Conservation (phyloP, 2,113 vertebrate genomes). For the Litocranius walleri region DNA sequence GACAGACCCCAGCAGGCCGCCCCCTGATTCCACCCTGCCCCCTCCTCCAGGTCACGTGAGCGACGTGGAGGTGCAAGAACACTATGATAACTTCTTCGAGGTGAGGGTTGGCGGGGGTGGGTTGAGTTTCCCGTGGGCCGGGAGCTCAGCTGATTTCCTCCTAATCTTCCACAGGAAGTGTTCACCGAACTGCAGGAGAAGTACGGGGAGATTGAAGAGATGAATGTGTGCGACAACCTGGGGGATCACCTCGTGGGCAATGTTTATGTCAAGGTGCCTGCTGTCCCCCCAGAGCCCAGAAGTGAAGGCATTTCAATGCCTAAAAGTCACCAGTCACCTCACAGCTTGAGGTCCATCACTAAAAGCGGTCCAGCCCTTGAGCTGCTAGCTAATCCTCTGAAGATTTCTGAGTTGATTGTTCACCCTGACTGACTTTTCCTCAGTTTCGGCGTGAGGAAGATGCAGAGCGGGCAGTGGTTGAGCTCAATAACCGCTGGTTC, state of each 20-base stretch:
- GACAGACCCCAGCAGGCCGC: background rate
- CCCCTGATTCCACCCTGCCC: background rate
- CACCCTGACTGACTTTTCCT: background rate
- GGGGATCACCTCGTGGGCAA: constrained; percentile 71
- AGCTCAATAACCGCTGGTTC: constrained; percentile 66
- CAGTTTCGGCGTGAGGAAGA: constrained; percentile 64
- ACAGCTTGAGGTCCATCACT: background rate
- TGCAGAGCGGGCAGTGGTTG: constrained; percentile 44
- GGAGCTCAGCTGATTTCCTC: background rate
- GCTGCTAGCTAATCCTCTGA: background rate
- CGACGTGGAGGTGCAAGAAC: constrained; percentile 61
- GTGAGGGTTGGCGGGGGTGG: constrained; percentile 23
- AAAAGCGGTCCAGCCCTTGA: background rate
- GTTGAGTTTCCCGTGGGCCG: background rate
- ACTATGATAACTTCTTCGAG: constrained; percentile 70
- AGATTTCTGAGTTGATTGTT: background rate
- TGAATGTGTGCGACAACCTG: constrained; percentile 72
- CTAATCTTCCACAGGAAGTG: constrained; percentile 54
- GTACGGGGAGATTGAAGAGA: constrained; percentile 71
- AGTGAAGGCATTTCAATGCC: background rate
- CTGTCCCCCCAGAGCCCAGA: background rate
- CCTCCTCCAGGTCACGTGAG: constrained; percentile 54
- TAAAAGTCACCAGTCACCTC: background rate
- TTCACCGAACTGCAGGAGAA: constrained; percentile 74
- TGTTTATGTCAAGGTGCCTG: constrained; percentile 69